phyloP scores from a whole-genome alignment of 1,140 invertebrate genomes.

The Trichonephila clavipes region DNA sequence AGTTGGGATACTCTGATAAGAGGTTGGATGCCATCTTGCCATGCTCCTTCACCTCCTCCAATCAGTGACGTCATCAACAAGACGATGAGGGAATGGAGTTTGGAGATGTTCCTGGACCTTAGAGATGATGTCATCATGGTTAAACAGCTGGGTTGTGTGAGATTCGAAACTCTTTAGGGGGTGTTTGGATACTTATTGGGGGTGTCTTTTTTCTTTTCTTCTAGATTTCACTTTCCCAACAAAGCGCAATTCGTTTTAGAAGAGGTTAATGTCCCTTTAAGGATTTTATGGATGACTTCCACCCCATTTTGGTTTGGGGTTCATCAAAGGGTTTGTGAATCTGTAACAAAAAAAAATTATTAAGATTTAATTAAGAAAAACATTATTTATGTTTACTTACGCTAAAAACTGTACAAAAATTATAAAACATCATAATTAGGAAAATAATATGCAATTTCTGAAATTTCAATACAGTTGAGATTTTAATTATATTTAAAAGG shows the following conservation, averaged over 20 bases:
- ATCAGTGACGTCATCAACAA: constrained; percentile 38
- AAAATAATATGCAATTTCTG: too few relatives aligned
- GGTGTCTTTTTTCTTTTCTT: neutral
- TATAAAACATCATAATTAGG: too few relatives aligned
- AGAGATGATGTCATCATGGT: constrained; percentile 13
- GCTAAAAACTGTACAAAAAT: too few relatives aligned
- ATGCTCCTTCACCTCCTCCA: constrained; percentile 18
- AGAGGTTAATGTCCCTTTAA: constrained; percentile 27
- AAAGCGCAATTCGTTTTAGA: neutral
- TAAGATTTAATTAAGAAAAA: too few relatives aligned
- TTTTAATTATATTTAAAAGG: too few relatives aligned
- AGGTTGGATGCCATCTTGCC: constrained; percentile 71
- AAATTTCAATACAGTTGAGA: too few relatives aligned
- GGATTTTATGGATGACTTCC: neutral
- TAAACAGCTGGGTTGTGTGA: neutral
- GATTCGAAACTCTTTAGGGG: neutral
- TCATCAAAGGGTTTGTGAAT: neutral
- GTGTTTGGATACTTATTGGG: neutral
- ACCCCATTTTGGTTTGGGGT: constrained; percentile 39
- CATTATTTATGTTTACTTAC: too few relatives aligned
- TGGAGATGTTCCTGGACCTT: constrained; percentile 6
- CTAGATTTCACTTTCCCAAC: neutral
- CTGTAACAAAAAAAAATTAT: neutral
- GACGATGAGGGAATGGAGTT: neutral
- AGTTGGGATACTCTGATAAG: constrained; percentile 67